Conservation (phyloP, 1,140 invertebrate species). For the Wasmannia auropunctata region DNA sequence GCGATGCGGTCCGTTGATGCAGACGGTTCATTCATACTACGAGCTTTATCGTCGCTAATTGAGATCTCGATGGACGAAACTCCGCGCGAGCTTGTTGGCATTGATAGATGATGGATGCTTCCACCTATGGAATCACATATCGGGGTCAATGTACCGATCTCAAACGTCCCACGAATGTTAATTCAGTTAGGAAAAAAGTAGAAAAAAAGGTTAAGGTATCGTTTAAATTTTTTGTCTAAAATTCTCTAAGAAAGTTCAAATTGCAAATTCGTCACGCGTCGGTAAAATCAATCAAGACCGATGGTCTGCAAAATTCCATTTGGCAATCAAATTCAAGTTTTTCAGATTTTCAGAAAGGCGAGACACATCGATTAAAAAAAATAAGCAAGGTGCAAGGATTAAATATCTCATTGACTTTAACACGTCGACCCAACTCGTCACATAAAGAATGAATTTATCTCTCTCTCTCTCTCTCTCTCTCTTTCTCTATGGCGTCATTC, state of each 20-base stretch:
- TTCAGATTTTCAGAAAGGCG: not conserved
- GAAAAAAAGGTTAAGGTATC: constrained; percentile 21
- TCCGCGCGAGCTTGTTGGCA: constrained; percentile 60
- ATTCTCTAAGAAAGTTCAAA: not conserved
- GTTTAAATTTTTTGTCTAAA: constrained; percentile 14
- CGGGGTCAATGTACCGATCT: constrained; percentile 50
- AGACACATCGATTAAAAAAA: not conserved
- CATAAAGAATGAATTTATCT: constrained; percentile 22
- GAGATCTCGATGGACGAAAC: constrained; percentile 72
- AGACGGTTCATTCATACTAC: constrained; percentile 68
- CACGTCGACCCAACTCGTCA: not conserved
- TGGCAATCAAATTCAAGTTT: not conserved
- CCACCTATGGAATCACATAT: constrained; percentile 46
- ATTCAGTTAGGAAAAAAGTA: constrained; percentile 23
- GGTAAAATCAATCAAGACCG: not conserved
- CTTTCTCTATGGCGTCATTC: not conserved
- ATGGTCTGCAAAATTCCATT: not conserved
- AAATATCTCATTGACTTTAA: constrained; percentile 47
- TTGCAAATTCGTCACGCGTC: not conserved
- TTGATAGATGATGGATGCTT: constrained; percentile 70
- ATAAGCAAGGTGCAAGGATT: constrained; percentile 24
- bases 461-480: not conserved
- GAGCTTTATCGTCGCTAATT: constrained; percentile 74
- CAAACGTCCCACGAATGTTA: constrained; percentile 45
- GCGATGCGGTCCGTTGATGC: constrained; percentile 47